Conservation (phyloP, 2,797 vertebrate species). For the Sebastes melanostomus region DNA sequence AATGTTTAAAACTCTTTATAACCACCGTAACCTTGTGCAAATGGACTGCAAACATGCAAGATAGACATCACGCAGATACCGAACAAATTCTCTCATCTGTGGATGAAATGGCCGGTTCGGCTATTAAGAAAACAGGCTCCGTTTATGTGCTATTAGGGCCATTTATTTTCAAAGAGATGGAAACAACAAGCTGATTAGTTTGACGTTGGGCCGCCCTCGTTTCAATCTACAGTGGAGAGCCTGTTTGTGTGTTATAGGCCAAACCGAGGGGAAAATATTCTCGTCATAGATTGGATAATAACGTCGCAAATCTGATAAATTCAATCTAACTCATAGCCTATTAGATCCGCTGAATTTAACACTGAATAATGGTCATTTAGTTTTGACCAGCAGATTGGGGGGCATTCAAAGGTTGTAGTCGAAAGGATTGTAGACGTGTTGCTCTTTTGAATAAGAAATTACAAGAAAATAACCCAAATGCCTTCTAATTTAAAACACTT, state of each 20-base stretch:
- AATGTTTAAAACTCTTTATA: conserved; percentile 53
- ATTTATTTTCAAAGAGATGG: conserved; percentile 80
- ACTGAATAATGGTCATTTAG: conserved; percentile 78
- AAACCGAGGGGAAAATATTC: conserved; percentile 63
- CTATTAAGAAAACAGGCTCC: conserved; percentile 77
- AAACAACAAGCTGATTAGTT: conserved; percentile 75
- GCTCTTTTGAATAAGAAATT: not conserved
- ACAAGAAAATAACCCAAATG: not conserved
- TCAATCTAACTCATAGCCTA: conserved; percentile 72
- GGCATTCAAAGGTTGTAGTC: conserved; percentile 66
- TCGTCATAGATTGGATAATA: conserved; percentile 76
- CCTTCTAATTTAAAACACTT: not conserved
- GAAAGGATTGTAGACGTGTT: conserved; percentile 26
- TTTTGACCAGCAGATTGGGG: conserved; percentile 60
- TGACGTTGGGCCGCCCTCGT: conserved; percentile 57
- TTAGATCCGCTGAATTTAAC: conserved; percentile 82
- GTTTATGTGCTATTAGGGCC: conserved; percentile 80
- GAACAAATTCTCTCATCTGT: conserved; percentile 62
- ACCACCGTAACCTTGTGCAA: conserved; percentile 64
- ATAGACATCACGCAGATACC: conserved; percentile 73
- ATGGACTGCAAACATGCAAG: conserved; percentile 74
- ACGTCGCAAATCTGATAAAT: conserved; percentile 74
- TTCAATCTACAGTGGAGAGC: conserved; percentile 62
- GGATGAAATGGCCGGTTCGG: conserved; percentile 67
- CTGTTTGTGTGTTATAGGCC: conserved; percentile 46